phyloP scores from a whole-genome alignment of 1,140 invertebrate species.

The Doryteuthis pealeii region DNA sequence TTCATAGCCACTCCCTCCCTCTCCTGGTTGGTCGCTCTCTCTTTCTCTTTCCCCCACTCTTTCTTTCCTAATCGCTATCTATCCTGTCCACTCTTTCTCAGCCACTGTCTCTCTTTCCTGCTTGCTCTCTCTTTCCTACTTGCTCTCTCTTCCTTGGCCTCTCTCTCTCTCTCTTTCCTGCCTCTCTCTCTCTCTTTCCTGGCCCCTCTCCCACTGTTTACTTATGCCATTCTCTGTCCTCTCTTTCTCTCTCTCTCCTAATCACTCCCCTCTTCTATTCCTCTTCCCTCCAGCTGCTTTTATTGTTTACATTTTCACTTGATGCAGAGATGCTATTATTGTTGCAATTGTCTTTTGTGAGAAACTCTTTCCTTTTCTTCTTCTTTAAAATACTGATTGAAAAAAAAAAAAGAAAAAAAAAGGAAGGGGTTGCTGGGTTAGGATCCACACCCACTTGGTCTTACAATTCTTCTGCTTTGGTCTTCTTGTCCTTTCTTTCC shows the following conservation, averaged over 20 bases:
- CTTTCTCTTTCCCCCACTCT: not conserved
- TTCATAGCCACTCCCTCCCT: no score
- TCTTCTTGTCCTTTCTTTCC: no score
- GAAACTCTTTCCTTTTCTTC: not conserved
- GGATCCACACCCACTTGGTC: no score
- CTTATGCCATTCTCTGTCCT: not conserved
- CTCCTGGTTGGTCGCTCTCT: not conserved
- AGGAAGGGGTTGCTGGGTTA: no score
- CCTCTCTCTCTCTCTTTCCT: not conserved
- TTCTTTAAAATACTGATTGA: not conserved
- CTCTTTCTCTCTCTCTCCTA: not conserved
- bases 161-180: not conserved
- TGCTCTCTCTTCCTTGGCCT: not conserved
- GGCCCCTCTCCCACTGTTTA: not conserved
- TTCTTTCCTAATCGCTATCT: no score
- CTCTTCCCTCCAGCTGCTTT: not conserved
- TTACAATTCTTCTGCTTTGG: no score
- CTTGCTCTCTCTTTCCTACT: not conserved
- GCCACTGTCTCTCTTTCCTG: no score
- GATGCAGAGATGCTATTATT: not conserved
- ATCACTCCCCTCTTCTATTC: not conserved
- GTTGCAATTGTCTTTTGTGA: not conserved
- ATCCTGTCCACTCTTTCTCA: no score
- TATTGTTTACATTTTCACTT: not conserved
- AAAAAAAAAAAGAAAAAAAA: no score